These are phyloP conservation scores for Corythornis madagascariensis DNA, from an alignment of 2,113 vertebrate species.

Conservation along the genomic window DNA sequence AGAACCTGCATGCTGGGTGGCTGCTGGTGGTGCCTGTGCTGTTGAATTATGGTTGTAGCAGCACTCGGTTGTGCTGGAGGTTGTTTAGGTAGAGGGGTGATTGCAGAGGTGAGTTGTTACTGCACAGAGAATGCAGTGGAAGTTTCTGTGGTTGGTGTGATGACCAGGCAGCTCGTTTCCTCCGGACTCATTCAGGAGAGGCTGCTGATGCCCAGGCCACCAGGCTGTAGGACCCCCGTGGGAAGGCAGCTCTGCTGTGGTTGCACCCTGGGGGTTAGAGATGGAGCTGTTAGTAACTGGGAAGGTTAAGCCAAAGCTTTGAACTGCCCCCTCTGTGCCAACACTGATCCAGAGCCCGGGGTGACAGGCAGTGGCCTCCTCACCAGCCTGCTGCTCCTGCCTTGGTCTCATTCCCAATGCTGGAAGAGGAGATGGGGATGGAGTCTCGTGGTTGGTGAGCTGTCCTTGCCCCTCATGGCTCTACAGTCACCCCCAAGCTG, in stretches of 20 bases:
- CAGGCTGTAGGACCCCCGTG: neutral
- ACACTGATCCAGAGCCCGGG: neutral
- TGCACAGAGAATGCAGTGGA: neutral
- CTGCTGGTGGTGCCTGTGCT: neutral
- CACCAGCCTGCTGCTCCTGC: neutral
- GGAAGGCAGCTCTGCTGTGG: neutral
- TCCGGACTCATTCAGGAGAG: neutral
- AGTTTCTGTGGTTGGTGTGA: neutral
- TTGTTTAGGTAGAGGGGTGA: neutral
- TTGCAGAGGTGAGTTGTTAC: neutral
- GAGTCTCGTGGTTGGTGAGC: neutral
- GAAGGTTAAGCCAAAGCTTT: neutral
- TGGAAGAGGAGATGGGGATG: neutral
- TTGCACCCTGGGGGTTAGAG: neutral
- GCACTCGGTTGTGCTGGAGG: neutral
- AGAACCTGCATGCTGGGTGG: neutral
- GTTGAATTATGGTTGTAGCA: neutral
- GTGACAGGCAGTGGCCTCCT: neutral
- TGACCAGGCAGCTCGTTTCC: neutral
- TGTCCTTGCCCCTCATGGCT: neutral
- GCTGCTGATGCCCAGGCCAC: fast-evolving
- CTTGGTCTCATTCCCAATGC: fast-evolving
- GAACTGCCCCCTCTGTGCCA: neutral
- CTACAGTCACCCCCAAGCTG: neutral
- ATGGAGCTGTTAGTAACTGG: fast-evolving